phyloP scores from a whole-genome alignment of 64 coral and sea anemone species.

The Pachyseris speciosa region DNA sequence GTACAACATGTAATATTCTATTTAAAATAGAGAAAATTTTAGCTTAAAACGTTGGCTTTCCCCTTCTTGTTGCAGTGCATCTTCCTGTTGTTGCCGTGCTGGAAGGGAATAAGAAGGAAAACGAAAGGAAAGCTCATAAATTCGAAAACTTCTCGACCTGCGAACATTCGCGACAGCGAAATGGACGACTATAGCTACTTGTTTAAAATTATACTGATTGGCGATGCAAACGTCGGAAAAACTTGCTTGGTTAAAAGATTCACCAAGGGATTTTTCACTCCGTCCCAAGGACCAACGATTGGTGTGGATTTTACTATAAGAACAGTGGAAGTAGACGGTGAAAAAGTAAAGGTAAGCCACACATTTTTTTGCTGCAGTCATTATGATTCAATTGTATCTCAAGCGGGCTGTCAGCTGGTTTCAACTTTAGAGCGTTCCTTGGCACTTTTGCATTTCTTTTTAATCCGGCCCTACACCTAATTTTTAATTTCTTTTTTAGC shows the following conservation, averaged over 20 bases:
- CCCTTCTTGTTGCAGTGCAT: neutral
- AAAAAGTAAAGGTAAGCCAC: slow-evolving; percentile 90
- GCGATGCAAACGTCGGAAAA: slow-evolving; percentile 98
- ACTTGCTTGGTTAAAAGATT: slow-evolving; percentile 95
- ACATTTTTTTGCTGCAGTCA: neutral
- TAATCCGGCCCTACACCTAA: no score
- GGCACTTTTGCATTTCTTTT: neutral
- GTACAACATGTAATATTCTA: slow-evolving; percentile 60
- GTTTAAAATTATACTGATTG: slow-evolving; percentile 98
- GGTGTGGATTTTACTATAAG: slow-evolving; percentile 98
- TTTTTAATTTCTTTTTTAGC: neutral
- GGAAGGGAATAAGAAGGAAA: neutral
- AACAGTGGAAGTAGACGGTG: slow-evolving; percentile 96
- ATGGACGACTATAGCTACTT: slow-evolving; percentile 98
- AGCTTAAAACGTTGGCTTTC: slow-evolving; percentile 17
- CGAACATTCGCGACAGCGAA: neutral
- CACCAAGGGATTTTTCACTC: slow-evolving; percentile 94
- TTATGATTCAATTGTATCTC: no score
- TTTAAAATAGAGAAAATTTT: slow-evolving; percentile 19
- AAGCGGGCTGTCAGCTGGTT: neutral
- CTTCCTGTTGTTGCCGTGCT: neutral
- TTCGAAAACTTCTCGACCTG: neutral
- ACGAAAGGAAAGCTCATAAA: neutral
- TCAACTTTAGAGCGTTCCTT: neutral
- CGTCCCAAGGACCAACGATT: slow-evolving; percentile 92